Evolutionary conservation across 2,797 vertebrate species (phyloP), one percentile per base, ranked within the genome.

Genomic region (Chiroxiphia lanceolata): DNA sequence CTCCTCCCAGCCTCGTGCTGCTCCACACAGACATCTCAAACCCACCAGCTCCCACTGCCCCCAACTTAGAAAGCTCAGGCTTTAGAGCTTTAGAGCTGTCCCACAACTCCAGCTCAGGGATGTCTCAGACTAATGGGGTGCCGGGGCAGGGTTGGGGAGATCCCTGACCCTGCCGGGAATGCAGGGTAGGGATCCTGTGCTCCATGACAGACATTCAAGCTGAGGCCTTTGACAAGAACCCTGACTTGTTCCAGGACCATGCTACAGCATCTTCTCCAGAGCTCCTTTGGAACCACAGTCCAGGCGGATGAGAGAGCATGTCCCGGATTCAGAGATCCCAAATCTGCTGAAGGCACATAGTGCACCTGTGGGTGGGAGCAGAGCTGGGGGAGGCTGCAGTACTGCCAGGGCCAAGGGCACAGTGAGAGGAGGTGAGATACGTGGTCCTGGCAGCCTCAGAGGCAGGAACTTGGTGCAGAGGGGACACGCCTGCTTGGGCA

Each of bases 1-100:
- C 50, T 98, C 98, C 87, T 90, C 51, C 40, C 82, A 47, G 14
- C 23, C 7, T 29, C 19, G 5, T 29, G 63, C 54, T 60, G 54
- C 26, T 34, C 19, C n/a, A 10, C 38, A 8, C 19, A 10, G 29
- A 53, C 14, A 3, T n/a, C 33, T 45, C 45, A 72, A 29, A 42
- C 25, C 12, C 76, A 27, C 38, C 53, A 17, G 29, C 17, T 38
- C 18, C 19, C 17, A 14, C 13, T 5, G 0, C 1, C 11, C 47
- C 34, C 19, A 3, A 13, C 60, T 89, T 68, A 64, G 34, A 18
- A 5, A 42, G 31, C 53, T 40, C 38, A 50, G 15, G 48, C 48
- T 50, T 50, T 50, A 9, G 25, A 60, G 42, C 48, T 50, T 13
- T 14, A 6, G 48, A 38, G 50, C 27, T 31, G 29, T 12, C 51